Base-by-base conservation (phyloP, 1,140 invertebrate genomes). In the Aporrectodea caliginosa region DNA sequence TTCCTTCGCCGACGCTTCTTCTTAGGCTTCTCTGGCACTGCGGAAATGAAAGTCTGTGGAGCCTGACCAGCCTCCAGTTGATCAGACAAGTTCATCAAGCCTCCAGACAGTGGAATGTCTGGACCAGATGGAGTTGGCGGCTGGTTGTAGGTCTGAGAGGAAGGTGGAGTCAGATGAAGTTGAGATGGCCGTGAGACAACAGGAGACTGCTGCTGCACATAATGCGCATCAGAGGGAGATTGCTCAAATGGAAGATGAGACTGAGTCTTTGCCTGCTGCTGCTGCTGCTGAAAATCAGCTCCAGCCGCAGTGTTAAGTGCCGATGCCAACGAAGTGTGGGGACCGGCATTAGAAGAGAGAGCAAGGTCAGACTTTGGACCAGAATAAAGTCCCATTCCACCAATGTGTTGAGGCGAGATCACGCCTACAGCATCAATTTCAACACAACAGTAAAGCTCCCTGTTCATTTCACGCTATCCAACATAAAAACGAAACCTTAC, bases 1-100 rank as follows among this genome's bases (percentile, higher is more conserved):
- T 78, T 78, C 30, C 43, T 74, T 30, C 69, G 68, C 68, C 34
- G 58, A 29, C 77, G 77, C 69, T 73, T 78, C 77, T 75, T 78
- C 69, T 78, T 78, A 30, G 69, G 68, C 33, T 78, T 78, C 69
- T 72, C 77, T 2, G 27, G 69, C n/a, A 31, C 29, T 22, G n/a
- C 68, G 30, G 16, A 16, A 30, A 29, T 14, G 14, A n/a, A n/a
- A n/a, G n/a, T 16, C 30, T 29, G 12, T 29, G 14, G 43, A 70
- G 72, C 31, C 12, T n/a, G 75, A 69, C n/a, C 16, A n/a, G 68
- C 27, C 2, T 27, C 27, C 2, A 72, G 71, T 72, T 6, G 71
- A 12, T 72, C 31, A 32, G 27, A 32, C 71, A 32, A 27, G 27
- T 27, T 72, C 31, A 32, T 72, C 71, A 72, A n/a, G n/a, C 27